A percentile compares a stretch with the other conserved stretches of the same genome.
These are phyloP conservation scores for Gulo gulo DNA, from an alignment of 2,113 vertebrate genomes.

Conservation along the genomic window DNA sequence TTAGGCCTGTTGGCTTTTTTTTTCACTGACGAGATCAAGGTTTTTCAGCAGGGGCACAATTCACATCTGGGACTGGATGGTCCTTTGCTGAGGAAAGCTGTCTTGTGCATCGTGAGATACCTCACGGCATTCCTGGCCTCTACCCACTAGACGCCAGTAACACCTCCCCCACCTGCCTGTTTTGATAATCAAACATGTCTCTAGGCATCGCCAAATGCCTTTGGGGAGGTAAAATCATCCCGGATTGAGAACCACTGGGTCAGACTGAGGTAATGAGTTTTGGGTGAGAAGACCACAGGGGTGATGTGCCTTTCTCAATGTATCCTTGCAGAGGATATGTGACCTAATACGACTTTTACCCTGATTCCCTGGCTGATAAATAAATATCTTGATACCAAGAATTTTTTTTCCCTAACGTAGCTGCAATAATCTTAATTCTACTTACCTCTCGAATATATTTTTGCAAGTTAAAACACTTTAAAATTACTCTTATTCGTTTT, in stretches of 20 bases:
- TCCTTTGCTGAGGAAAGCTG: neutral
- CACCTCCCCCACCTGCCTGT: neutral
- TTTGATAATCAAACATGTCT: neutral
- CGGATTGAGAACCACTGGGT: neutral
- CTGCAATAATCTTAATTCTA: neutral
- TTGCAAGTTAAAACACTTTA: neutral
- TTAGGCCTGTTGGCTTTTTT: neutral
- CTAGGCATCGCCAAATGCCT: neutral
- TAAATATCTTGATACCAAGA: neutral
- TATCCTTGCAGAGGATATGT: neutral
- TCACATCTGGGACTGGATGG: neutral
- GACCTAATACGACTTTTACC: neutral
- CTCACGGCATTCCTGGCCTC: neutral
- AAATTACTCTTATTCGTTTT: neutral
- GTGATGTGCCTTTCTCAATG: neutral
- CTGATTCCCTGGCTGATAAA: neutral
- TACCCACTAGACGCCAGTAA: neutral
- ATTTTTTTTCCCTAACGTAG: neutral
- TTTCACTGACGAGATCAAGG: neutral
- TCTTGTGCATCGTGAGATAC: neutral
- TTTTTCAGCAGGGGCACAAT: neutral
- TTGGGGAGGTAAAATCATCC: neutral
- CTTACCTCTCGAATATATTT: neutral
- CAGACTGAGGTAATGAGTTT: neutral
- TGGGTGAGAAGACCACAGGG: neutral